Evolutionary conservation across 35 echinoderm and acorn worm species (phyloP).

Genomic region (Apostichopus japonicus): DNA sequence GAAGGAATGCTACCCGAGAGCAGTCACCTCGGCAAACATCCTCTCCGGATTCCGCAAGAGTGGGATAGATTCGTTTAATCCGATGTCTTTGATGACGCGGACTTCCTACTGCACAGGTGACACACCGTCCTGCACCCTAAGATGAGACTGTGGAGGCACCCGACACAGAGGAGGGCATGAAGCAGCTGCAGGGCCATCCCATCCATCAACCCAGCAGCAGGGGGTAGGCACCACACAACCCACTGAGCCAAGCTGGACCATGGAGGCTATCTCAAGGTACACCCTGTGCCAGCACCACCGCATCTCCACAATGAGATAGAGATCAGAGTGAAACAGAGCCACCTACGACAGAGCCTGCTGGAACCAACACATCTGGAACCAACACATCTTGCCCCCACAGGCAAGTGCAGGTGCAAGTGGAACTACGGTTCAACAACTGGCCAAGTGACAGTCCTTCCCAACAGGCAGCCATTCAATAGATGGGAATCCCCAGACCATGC

Average conservation of each 20-base stretch:
- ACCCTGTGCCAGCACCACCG: not conserved
- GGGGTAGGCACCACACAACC: too few species aligned
- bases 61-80: not conserved
- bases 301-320: too few species aligned
- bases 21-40: not conserved
- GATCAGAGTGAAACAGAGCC: too few species aligned
- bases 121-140: not conserved
- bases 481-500: not conserved
- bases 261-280: not conserved
- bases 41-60: not conserved
- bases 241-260: not conserved
- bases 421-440: not conserved
- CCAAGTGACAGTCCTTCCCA: constrained; percentile 7
- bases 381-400: too few species aligned
- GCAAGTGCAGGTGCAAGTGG: too few species aligned
- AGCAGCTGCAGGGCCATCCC: too few species aligned
- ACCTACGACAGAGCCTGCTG: too few species aligned
- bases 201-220: too few species aligned
- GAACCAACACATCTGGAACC: too few species aligned
- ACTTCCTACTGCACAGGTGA: not conserved
- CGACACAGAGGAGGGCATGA: too few species aligned
- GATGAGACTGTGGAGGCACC: not conserved
- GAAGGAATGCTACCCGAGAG: not conserved
- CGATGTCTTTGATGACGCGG: not conserved
- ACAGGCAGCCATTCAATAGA: not conserved